Conservation (phyloP, 2,113 vertebrate species). For the human (Homo sapiens) region DNA sequence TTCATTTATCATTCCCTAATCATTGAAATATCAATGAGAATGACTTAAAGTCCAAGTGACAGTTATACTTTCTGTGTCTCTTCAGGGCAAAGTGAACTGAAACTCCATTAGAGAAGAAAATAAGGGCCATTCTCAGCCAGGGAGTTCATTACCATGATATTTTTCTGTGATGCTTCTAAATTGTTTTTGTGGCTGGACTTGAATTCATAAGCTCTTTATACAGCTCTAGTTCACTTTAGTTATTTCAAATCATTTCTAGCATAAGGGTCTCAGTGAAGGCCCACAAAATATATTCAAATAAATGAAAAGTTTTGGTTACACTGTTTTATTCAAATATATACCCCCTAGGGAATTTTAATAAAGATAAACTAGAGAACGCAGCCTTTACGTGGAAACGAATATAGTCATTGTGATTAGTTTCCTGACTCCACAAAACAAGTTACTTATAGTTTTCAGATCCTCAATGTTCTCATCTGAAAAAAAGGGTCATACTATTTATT, state of each 20-base stretch:
- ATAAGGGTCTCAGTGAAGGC: neutral
- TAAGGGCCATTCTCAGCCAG: constrained; percentile 43
- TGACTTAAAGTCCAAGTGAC: constrained; percentile 45
- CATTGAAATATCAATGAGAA: constrained; percentile 57
- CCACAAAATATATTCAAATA: neutral
- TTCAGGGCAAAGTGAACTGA: constrained; percentile 60
- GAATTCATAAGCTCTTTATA: constrained; percentile 60
- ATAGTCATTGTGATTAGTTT: neutral
- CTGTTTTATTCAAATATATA: neutral
- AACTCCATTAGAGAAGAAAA: constrained; percentile 69
- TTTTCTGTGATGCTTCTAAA: constrained; percentile 62
- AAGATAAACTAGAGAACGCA: neutral
- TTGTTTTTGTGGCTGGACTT: constrained; percentile 51
- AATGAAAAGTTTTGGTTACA: neutral
- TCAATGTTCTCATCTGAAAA: neutral
- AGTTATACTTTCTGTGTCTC: constrained; percentile 36
- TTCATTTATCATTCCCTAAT: constrained; percentile 58
- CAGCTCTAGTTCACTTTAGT: neutral
- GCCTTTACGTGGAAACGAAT: neutral
- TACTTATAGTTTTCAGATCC: neutral
- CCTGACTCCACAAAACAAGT: neutral
- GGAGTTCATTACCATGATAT: constrained; percentile 64
- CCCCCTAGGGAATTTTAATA: neutral
- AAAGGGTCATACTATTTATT: neutral
- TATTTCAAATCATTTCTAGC: neutral